These are phyloP conservation scores for Spialia ferax DNA, from an alignment of 2,888 invertebrate species.

Conservation along the genomic window DNA sequence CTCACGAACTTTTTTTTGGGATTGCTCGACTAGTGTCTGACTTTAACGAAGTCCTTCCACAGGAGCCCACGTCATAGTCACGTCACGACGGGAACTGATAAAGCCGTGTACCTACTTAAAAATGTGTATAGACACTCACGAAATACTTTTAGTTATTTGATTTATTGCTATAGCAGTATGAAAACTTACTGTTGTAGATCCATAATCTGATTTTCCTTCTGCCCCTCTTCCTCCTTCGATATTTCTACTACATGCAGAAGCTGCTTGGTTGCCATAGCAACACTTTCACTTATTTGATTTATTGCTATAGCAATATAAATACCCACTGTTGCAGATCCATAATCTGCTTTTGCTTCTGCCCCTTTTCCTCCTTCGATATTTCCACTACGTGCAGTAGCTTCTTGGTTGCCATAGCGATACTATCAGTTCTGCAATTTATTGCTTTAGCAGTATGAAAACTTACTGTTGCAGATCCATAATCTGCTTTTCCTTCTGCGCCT, in stretches of 20 bases:
- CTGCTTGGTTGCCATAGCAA: slow-evolving; percentile 89
- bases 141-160: too few relatives aligned
- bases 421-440: slow-evolving; percentile 75
- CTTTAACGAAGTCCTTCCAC: too few relatives aligned
- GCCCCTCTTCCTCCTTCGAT: slow-evolving; percentile 97
- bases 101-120: too few relatives aligned
- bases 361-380: slow-evolving; percentile 98
- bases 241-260: slow-evolving; percentile 96
- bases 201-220: slow-evolving; percentile 96
- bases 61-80: too few relatives aligned
- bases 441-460: slow-evolving; percentile 68
- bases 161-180: slow-evolving; percentile 86
- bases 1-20: too few relatives aligned
- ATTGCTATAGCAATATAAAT: slow-evolving; percentile 69
- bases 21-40: too few relatives aligned
- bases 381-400: slow-evolving; percentile 95
- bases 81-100: too few relatives aligned
- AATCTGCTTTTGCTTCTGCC: slow-evolving; percentile 96
- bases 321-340: slow-evolving; percentile 96
- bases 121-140: too few relatives aligned
- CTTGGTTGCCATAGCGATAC: slow-evolving; percentile 88
- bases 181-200: slow-evolving; percentile 95
- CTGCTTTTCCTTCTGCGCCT: slow-evolving; percentile 96
- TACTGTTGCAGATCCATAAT: slow-evolving; percentile 97
- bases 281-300: slow-evolving; percentile 75